Conservation (phyloP, 2,888 invertebrate species). For the Hemithea aestivaria region DNA sequence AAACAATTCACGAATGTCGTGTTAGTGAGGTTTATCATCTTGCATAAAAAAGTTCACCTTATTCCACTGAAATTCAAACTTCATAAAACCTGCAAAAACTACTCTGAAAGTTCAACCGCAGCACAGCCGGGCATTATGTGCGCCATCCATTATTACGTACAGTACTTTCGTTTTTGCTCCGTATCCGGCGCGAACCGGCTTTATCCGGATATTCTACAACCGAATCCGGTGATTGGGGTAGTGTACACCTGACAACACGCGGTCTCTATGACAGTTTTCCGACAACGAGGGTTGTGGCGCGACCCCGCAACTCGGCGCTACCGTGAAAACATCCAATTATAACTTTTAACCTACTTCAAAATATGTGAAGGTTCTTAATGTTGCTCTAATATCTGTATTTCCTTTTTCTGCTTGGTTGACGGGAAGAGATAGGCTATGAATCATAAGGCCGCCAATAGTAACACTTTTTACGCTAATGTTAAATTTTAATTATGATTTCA, state of each 20-base stretch:
- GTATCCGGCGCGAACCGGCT: slow-evolving; percentile 8
- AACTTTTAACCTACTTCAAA: too few relatives aligned
- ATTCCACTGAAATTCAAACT: too few relatives aligned
- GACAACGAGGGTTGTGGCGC: slow-evolving; percentile 30
- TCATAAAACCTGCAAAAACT: not conserved
- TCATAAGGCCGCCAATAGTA: too few relatives aligned
- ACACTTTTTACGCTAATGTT: too few relatives aligned
- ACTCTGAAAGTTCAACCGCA: not conserved
- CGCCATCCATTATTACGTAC: not conserved
- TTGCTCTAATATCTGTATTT: too few relatives aligned
- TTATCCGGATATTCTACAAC: slow-evolving; percentile 16
- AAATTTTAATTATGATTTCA: too few relatives aligned
- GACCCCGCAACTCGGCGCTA: slow-evolving; percentile 10
- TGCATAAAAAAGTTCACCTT: too few relatives aligned
- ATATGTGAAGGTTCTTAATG: too few relatives aligned
- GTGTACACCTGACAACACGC: slow-evolving; percentile 26
- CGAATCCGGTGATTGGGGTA: slow-evolving; percentile 20
- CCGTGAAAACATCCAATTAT: slow-evolving; percentile 6
- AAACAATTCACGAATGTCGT: too few relatives aligned
- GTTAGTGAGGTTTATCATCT: too few relatives aligned
- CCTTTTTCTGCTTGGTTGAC: too few relatives aligned
- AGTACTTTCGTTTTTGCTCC: slow-evolving; percentile 8
- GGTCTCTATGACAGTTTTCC: slow-evolving; percentile 41
- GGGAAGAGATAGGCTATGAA: too few relatives aligned
- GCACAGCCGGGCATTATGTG: not conserved